Percentiles rank a stretch among this genome's conserved stretches.
phyloP scores from a whole-genome alignment of 2,797 vertebrate genomes.

The Schizopygopsis pylzovi region DNA sequence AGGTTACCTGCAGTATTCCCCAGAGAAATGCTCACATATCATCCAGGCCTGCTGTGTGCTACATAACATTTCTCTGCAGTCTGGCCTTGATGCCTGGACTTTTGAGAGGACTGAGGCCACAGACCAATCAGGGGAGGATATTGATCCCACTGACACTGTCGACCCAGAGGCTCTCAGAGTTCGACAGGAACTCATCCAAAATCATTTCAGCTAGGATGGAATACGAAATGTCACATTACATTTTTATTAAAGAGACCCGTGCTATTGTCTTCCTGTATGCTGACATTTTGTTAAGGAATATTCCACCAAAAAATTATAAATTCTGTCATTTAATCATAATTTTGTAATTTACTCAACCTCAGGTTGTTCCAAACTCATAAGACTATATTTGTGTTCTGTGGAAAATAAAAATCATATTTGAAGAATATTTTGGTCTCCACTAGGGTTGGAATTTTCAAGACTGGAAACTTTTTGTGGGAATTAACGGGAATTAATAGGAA shows the following conservation, averaged over 20 bases:
- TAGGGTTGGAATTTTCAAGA: no score
- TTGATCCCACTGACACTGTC: constrained; percentile 81
- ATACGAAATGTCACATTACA: background rate
- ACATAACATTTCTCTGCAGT: constrained; percentile 93
- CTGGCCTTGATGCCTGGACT: constrained; percentile 90
- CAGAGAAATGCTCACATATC: constrained; percentile 93
- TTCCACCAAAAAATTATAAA: background rate
- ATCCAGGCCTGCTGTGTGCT: constrained; percentile 94
- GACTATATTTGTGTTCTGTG: background rate
- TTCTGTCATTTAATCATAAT: background rate
- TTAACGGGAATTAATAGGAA: no score
- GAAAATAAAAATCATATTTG: background rate
- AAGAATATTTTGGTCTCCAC: background rate
- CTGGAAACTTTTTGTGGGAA: no score
- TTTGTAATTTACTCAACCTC: background rate
- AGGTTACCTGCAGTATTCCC: constrained; percentile 93
- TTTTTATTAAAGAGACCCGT: background rate
- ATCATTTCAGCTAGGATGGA: constrained; percentile 83
- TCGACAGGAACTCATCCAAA: constrained; percentile 84
- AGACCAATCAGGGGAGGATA: constrained; percentile 85
- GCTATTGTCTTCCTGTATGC: background rate
- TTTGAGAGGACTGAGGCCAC: constrained; percentile 79
- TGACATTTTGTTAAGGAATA: background rate
- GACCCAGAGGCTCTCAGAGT: constrained; percentile 86
- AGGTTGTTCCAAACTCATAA: background rate